Base-by-base conservation (phyloP, 2,888 invertebrate genomes). In the Petrolisthes cinctipes region DNA sequence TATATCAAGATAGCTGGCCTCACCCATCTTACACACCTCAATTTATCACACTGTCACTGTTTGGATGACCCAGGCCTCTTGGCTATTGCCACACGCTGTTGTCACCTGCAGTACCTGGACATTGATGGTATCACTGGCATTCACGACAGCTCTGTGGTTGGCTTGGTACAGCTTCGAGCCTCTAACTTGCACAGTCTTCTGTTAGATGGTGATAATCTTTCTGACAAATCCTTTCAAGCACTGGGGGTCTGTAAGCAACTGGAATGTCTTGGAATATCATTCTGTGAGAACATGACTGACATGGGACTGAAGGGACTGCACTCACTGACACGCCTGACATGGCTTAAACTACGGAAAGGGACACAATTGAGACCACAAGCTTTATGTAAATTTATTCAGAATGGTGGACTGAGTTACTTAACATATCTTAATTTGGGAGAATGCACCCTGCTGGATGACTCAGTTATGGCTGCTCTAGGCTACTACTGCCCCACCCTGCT, bases 161-260 rank as follows among this genome's bases (percentile, higher is more conserved):
- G 71, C 14, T 71, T 91, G 17, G 83, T 84, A 5, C 61, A 81
- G 17, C 71, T 76, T 51, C 66, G 85, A 37, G 78, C 89, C 23
- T 57, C 23, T 20, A 80, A 81, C 37, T 83, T 91, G 4, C 81
- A 51, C 71, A 73, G 68, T 20, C 86, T 91, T 68, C 83, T 83
- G 54, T 79, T 91, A 23, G 90, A 91, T 86, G 91, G 91, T 23
- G 91, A 91, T 61, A 84, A 88, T n/a, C 79, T 91, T 11, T 86
- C 91, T 0, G 90, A 91, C 78, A 82, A 81, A 14, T 78, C 90
- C 17, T 91, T 89, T 76, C 7, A 54, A 11, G 66, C 88, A 20
- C 71, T 91, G 14, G 83, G 51, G 54, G 66, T 83, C 3, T 91
- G 91, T 73, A 81, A 37, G 51, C 37, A 78, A 6, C 85, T 91